Evolutionary conservation across 2,797 vertebrate genomes (phyloP).

Genomic region (Fratercula arctica): DNA sequence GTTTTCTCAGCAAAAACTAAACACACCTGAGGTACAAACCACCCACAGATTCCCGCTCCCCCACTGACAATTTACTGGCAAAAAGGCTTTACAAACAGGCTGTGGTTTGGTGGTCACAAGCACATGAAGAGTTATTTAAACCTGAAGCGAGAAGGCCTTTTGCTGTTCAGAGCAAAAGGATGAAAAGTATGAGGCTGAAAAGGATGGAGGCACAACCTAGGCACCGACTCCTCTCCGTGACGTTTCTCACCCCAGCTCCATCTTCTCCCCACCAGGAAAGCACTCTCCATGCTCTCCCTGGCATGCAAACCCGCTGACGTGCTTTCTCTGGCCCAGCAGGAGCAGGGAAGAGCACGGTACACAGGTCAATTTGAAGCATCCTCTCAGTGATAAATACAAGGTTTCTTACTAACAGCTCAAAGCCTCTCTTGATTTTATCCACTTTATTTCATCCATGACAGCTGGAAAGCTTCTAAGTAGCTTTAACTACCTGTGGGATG

Average conservation of each 20-base stretch:
- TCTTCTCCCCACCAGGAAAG: neutral
- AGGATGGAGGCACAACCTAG: neutral
- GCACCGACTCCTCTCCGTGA: neutral
- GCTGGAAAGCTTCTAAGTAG: neutral
- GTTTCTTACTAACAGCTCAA: neutral
- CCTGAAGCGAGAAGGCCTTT: neutral
- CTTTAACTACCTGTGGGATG: neutral
- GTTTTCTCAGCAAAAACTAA: neutral
- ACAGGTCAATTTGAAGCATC: neutral
- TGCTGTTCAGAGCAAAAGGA: neutral
- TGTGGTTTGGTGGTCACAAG: neutral
- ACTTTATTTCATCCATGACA: neutral
- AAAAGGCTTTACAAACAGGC: neutral
- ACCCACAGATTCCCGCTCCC: neutral
- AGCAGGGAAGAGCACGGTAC: neutral
- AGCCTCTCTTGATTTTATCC: neutral
- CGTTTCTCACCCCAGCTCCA: neutral
- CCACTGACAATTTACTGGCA: neutral
- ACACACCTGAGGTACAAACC: neutral
- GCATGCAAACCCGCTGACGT: accelerated
- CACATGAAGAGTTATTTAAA: neutral
- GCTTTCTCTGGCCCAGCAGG: neutral
- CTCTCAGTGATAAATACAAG: neutral
- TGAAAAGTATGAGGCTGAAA: neutral
- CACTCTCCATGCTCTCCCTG: neutral